Evolutionary conservation across 1,140 invertebrate genomes (phyloP), one percentile per base, ranked within the genome.

Genomic region (Drosophila pachea): DNA sequence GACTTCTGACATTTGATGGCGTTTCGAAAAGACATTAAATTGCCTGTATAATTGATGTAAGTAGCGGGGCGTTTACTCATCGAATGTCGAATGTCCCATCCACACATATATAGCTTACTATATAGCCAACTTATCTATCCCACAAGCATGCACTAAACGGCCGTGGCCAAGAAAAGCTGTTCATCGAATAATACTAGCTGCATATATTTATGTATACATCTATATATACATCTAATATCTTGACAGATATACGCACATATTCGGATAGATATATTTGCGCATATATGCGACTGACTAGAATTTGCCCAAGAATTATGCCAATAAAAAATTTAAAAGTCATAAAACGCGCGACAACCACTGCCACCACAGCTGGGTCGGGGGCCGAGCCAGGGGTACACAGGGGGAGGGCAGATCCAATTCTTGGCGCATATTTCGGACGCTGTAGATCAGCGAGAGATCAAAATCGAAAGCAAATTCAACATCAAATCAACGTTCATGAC

Each of bases 301-400:
- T 38, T 16, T 53, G 14, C 45, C 38, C 43, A 48, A 58, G 45
- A 58, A 33, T 58, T 47, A 43, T 65, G 40, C 43, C 53, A 65
- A 56, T 68, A 76, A 76, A 78, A 78, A 78, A 63, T 67, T 55
- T 71, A 74, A 61, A 62, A 60, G 53, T 56, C 73, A 71, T 48
- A 66, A 66, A 71, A 63, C 38, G 68, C 43, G 67, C 62, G 68
- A 65, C 67, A 56, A 14, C 22, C 22, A 54, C 52, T 29, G 52
- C 47, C 47, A 38, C 7, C n/a, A 14, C 33, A 33, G 52, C 55
- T 33, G 48, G 32, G 11, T 22, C 32, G 49, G 16, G 4, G 38
- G 48, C 12, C 12, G 31, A 33, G 31, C 31, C 12, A 7, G 6
- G 49, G 22, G 22, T 22, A 22, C 22, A 2, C 35, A 5, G n/a